phyloP scores from a whole-genome alignment of 2,797 vertebrate species.

The Takifugu rubripes region DNA sequence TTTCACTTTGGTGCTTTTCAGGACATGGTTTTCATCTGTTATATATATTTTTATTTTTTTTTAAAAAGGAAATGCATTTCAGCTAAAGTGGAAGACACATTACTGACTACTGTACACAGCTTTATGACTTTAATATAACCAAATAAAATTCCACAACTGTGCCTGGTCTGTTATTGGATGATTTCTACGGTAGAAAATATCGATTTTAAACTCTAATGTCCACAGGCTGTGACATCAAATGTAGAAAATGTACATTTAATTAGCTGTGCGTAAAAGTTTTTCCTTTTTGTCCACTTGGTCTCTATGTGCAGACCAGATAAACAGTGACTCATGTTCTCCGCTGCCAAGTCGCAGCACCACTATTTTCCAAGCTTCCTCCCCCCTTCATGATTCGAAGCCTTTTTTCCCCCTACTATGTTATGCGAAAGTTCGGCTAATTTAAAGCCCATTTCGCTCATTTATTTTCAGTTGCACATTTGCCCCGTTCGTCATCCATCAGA shows the following conservation, averaged over 20 bases:
- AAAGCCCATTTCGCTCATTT: constrained; percentile 1
- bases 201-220: too few species aligned
- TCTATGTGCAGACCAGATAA: constrained; percentile 68
- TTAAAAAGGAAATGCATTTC: constrained; percentile 31
- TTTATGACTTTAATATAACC: constrained; percentile 60
- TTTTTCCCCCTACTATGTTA: constrained; percentile 8
- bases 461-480: constrained; percentile 4
- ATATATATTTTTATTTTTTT: constrained; percentile 51
- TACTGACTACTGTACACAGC: constrained; percentile 76
- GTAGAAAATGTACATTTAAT: not conserved
- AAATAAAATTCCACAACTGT: constrained; percentile 74
- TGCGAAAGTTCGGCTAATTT: not conserved
- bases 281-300: constrained; percentile 53
- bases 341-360: constrained; percentile 74
- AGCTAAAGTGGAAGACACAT: constrained; percentile 52
- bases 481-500: not conserved
- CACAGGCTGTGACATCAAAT: too few species aligned
- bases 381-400: constrained; percentile 27
- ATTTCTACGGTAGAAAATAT: too few species aligned
- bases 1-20: constrained; percentile 47
- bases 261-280: constrained; percentile 9
- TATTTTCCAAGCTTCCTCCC: constrained; percentile 67
- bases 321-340: constrained; percentile 76
- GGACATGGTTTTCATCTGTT: constrained; percentile 23
- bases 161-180: not conserved